Conservation (phyloP, 2,888 invertebrate genomes). For the Mamestra brassicae region DNA sequence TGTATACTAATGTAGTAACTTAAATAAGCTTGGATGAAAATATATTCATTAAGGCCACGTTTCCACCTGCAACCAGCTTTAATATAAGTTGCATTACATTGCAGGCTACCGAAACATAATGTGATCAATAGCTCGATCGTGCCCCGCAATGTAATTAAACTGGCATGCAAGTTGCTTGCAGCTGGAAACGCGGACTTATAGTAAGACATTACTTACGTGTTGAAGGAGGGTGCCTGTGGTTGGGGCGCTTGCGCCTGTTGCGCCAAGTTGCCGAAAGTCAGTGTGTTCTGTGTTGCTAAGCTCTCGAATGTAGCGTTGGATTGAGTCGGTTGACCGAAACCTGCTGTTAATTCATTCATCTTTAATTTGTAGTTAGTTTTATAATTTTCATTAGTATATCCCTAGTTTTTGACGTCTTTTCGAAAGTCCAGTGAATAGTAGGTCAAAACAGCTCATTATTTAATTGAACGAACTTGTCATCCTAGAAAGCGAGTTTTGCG, state of each 20-base stretch:
- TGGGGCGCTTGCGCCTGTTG: conserved; percentile 86
- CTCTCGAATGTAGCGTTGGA: conserved; percentile 92
- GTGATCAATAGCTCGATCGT: no score
- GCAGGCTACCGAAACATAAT: no score
- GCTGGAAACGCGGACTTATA: no score
- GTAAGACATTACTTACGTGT: conserved; percentile 77
- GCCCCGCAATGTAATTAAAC: no score
- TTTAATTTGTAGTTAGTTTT: background rate
- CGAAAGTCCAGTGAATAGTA: background rate
- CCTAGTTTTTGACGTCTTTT: background rate
- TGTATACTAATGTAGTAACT: no score
- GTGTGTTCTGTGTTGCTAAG: conserved; percentile 92
- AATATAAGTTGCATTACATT: no score
- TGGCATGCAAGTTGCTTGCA: no score
- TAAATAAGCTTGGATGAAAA: no score
- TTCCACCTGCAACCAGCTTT: no score
- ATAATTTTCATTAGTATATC: background rate
- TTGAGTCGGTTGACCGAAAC: conserved; percentile 87
- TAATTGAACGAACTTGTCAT: no score
- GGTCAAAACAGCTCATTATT: background rate
- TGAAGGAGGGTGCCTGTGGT: conserved; percentile 81
- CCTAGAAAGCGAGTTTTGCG: no score
- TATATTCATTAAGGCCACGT: no score
- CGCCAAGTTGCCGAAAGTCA: conserved; percentile 92
- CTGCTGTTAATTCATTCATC: conserved; percentile 60